phyloP scores from a whole-genome alignment of 2,888 invertebrate genomes.

The Drosophila yooni region DNA sequence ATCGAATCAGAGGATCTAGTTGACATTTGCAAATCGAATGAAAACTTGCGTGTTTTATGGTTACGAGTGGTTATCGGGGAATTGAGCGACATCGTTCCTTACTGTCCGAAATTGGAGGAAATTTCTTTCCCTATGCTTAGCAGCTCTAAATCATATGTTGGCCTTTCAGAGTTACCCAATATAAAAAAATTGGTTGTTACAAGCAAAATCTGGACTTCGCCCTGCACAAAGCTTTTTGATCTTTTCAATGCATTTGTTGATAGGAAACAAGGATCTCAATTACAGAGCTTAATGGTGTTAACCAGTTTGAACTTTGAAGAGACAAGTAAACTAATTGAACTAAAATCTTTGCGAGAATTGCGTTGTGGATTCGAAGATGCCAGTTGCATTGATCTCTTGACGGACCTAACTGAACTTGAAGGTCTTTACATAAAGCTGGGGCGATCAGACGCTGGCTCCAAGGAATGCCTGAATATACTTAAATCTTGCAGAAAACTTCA shows the following conservation, averaged over 20 bases:
- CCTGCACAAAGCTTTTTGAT: slow-evolving; percentile 13
- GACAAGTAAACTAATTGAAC: slow-evolving; percentile 22
- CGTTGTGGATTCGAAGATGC: slow-evolving; percentile 28
- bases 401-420: slow-evolving; percentile 38
- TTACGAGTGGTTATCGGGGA: slow-evolving; percentile 28
- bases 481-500: slow-evolving; percentile 28
- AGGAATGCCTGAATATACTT: slow-evolving; percentile 35
- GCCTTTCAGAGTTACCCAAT: slow-evolving; percentile 25
- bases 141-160: slow-evolving; percentile 21
- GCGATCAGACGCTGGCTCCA: slow-evolving; percentile 11
- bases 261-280: background rate
- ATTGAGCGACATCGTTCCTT: slow-evolving; percentile 25
- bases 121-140: slow-evolving; percentile 27
- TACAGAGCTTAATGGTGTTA: slow-evolving; percentile 19
- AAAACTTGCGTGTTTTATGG: slow-evolving; percentile 31
- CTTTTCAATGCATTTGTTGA: slow-evolving; percentile 22
- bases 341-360: slow-evolving; percentile 22
- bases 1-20: slow-evolving; percentile 25
- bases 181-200: slow-evolving; percentile 24
- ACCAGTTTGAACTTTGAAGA: slow-evolving; percentile 15
- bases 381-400: slow-evolving; percentile 33
- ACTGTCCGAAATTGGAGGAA: slow-evolving; percentile 37
- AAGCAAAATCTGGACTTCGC: slow-evolving; percentile 21
- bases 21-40: slow-evolving; percentile 33
- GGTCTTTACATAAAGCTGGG: slow-evolving; percentile 35